Base-by-base conservation (phyloP, 2,888 invertebrate genomes). In the Eupithecia abbreviata region DNA sequence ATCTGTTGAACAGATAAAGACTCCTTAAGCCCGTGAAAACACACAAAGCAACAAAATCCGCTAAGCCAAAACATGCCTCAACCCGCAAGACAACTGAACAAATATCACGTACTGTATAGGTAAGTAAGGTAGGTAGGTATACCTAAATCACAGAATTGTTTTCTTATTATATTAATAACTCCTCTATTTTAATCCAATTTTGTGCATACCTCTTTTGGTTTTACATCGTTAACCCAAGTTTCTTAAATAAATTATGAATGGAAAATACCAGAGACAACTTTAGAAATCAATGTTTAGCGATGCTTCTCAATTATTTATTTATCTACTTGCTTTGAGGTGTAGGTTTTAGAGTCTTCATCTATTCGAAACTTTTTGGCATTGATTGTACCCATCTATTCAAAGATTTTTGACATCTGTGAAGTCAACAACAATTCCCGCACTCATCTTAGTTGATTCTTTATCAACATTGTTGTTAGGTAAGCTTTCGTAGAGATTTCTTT, bases 401-500 rank as follows among this genome's bases (percentile, higher is more conserved):
- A 62, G 18, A 30, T 30, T 30, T 58, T 58, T 10, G 10, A 30
- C 10, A 30, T 30, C 18, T 58, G 18, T 67, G 43, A 15, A 42
- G 43, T 43, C 67, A 43, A n/a, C 67, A 68, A n/a, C 43, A 68
- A 45, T 62, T 62, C 62, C 30, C 62, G 62, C 18, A 62, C 18
- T 30, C 45, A 68, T 68, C 67, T 68, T n/a, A n/a, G 15, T 66
- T 43, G n/a, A 68, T 43, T 68, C 67, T 68, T 68, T 68, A 45
- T 18, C 43, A 43, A 43, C 43, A n/a, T 68, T 68, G 45, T 66
- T n/a, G 62, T 62, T 58, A 4, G 10, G 12, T 62, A 9, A 62
- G 62, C 62, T 30, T 12, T 30, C 62, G 12, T 10, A 18, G 62
- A 58, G 58, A 58, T 58, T 18, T 58, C 3, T 18, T n/a, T 43